phyloP scores from a whole-genome alignment of 2,888 invertebrate genomes.

The Atrina japonica region DNA sequence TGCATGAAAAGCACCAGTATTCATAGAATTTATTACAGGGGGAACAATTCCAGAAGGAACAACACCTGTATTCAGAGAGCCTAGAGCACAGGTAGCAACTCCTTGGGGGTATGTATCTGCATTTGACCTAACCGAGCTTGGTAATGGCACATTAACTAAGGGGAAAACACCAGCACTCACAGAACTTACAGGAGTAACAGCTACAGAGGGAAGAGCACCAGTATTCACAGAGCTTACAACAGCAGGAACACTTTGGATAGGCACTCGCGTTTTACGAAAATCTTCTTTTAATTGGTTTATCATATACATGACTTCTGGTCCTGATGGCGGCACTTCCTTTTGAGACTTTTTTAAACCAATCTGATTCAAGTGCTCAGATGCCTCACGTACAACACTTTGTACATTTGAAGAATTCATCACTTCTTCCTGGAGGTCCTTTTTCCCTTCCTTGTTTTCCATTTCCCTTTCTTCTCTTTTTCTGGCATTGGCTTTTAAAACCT shows the following conservation, averaged over 20 bases:
- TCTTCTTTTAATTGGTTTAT: slow-evolving; percentile 19
- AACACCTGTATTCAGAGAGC: neutral
- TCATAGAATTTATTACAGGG: neutral
- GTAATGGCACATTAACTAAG: slow-evolving; percentile 1
- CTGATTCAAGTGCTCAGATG: no score
- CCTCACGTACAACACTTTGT: no score
- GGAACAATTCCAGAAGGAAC: neutral
- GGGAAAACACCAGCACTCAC: slow-evolving; percentile 5
- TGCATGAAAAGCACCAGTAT: neutral
- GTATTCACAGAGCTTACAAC: no score
- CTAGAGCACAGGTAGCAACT: no score
- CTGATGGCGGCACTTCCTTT: neutral
- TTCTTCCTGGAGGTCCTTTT: no score
- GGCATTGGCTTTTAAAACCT: slow-evolving; percentile 1
- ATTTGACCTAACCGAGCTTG: no score
- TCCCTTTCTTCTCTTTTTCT: slow-evolving; percentile 6
- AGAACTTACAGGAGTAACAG: no score
- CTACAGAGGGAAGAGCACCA: no score
- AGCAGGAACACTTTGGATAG: neutral
- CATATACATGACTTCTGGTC: neutral
- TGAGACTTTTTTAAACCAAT: no score
- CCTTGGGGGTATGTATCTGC: neutral
- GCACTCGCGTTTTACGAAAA: slow-evolving; percentile 9
- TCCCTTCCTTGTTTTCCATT: neutral
- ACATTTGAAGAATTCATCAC: no score